Evolutionary conservation across 1,140 invertebrate genomes (phyloP).

Genomic region (Matsumurasca onukii): DNA sequence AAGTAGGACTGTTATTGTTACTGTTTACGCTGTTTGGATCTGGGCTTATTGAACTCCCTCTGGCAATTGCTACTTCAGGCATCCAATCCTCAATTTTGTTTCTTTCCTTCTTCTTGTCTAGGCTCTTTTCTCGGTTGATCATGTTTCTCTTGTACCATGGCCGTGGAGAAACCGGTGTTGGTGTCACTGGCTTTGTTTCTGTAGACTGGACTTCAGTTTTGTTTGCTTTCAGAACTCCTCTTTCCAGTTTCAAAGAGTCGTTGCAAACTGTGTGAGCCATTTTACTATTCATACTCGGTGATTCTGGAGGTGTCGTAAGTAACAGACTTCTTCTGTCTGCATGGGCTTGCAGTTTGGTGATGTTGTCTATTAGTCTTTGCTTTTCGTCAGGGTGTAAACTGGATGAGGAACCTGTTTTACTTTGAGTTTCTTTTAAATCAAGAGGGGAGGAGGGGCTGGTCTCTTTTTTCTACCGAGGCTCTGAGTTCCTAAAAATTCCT

Average conservation of each 20-base stretch:
- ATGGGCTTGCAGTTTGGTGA: conserved; percentile 38
- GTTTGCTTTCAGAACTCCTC: conserved; percentile 49
- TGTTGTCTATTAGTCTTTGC: conserved; percentile 38
- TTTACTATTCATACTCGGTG: conserved; percentile 13
- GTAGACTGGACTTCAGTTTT: conserved; percentile 36
- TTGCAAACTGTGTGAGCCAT: conserved; percentile 44
- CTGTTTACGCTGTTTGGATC: conserved; percentile 42
- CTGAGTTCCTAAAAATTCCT: conserved; percentile 18
- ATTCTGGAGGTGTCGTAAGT: conserved; percentile 21
- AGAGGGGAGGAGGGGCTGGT: conserved; percentile 60
- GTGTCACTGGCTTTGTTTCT: conserved; percentile 34
- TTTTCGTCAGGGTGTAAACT: conserved; percentile 37
- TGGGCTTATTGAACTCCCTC: conserved; percentile 30
- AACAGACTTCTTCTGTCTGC: conserved; percentile 33
- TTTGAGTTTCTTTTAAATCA: too few species aligned
- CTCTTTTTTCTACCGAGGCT: conserved; percentile 57
- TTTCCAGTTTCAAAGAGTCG: conserved; percentile 53
- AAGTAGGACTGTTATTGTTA: not conserved
- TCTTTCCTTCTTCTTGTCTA: conserved; percentile 39
- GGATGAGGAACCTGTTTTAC: conserved; percentile 4
- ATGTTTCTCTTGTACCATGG: conserved; percentile 65
- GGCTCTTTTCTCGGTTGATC: conserved; percentile 34
- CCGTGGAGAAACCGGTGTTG: conserved; percentile 53
- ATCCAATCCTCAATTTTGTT: conserved; percentile 41
- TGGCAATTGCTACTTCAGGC: conserved; percentile 42